Evolutionary conservation across 2,113 vertebrate genomes (phyloP).

Genomic region (Nyctereutes procyonoides): DNA sequence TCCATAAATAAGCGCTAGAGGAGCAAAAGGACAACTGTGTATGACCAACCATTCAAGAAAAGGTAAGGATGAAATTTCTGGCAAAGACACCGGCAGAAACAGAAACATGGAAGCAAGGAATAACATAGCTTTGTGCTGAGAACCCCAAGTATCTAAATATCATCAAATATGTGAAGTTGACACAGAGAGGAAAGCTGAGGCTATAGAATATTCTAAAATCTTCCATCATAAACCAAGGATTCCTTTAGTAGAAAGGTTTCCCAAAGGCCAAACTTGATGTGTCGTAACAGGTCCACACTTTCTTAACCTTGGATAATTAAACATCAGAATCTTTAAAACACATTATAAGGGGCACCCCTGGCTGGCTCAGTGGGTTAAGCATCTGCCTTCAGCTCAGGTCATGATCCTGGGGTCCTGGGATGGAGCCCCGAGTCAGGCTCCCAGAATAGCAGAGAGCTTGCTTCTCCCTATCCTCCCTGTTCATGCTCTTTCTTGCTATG

Average conservation of each 20-base stretch:
- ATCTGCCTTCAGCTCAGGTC: not conserved
- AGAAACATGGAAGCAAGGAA: not conserved
- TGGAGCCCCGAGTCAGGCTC: not conserved
- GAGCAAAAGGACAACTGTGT: not conserved
- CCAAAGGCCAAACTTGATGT: not conserved
- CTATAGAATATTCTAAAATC: conserved; percentile 13
- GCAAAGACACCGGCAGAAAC: not conserved
- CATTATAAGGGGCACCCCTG: not conserved
- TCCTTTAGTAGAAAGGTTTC: conserved; percentile 27
- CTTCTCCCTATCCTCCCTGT: not conserved
- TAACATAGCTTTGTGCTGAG: not conserved
- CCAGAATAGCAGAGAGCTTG: not conserved
- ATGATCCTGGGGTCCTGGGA: not conserved
- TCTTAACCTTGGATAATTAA: not conserved
- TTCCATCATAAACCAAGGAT: not conserved
- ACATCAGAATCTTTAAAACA: not conserved
- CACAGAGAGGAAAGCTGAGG: not conserved
- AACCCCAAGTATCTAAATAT: not conserved
- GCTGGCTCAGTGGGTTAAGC: not conserved
- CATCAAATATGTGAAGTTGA: not conserved
- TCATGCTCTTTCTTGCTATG: not conserved
- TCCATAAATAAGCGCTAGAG: not conserved
- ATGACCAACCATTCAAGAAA: not conserved
- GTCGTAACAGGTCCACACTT: not conserved
- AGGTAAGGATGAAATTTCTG: not conserved